Conservation (phyloP, 2,888 invertebrate genomes). For the Pachycephus smyrnensis region DNA sequence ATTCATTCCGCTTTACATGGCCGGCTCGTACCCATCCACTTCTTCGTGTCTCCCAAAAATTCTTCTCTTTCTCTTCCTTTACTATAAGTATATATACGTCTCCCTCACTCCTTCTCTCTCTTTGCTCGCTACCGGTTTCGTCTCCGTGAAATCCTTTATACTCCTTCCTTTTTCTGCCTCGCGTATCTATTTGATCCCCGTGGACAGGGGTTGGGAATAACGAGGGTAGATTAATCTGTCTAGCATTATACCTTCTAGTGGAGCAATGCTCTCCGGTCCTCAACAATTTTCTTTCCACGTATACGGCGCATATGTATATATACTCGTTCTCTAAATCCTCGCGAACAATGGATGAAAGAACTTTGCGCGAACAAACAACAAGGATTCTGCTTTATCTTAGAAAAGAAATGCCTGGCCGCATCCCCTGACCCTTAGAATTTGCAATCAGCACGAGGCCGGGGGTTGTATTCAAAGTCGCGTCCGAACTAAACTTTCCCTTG, state of each 20-base stretch:
- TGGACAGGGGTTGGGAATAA: not conserved
- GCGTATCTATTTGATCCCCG: not conserved
- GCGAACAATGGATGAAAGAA: slow-evolving; percentile 21
- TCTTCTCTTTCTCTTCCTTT: slow-evolving; percentile 27
- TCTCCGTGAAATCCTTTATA: slow-evolving; percentile 40
- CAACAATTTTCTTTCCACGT: not conserved
- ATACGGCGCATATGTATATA: not conserved
- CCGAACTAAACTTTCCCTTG: not conserved
- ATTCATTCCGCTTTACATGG: slow-evolving; percentile 64
- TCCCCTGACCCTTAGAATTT: slow-evolving; percentile 1
- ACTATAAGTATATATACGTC: not conserved
- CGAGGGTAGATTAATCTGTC: not conserved
- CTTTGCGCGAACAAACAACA: slow-evolving; percentile 22
- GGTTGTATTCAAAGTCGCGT: not conserved
- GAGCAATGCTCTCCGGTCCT: not conserved
- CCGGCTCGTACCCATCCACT: slow-evolving; percentile 51
- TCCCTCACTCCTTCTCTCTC: slow-evolving; percentile 17
- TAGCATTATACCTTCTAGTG: not conserved
- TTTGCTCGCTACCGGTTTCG: slow-evolving; percentile 30
- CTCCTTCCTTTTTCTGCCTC: not conserved
- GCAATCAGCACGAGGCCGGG: not conserved
- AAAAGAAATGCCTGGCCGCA: slow-evolving; percentile 1
- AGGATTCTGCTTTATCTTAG: slow-evolving; percentile 15
- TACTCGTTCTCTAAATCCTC: not conserved
- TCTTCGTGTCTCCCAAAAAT: slow-evolving; percentile 38